Conservation (phyloP, 2,113 vertebrate species). For the Globicephala melas region DNA sequence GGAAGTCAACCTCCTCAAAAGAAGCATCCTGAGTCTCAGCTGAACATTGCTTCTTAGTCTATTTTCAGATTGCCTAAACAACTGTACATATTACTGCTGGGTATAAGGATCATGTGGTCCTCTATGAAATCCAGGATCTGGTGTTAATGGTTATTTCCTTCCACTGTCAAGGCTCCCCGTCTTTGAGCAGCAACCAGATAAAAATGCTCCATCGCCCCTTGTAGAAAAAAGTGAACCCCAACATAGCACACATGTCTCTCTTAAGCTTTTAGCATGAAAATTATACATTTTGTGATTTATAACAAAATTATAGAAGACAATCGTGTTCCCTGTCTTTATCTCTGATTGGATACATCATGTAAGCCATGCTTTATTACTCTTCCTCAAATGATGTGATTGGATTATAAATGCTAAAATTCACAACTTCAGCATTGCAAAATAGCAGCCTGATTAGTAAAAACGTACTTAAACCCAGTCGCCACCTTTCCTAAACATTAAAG, state of each 20-base stretch:
- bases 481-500: background rate
- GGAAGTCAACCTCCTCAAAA: background rate
- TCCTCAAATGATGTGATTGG: background rate
- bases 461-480: background rate
- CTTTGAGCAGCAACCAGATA: background rate
- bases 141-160: background rate
- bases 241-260: background rate
- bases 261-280: slow-evolving; percentile 23
- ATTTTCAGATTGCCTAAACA: background rate
- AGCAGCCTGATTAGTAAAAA: slow-evolving; percentile 11
- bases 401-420: slow-evolving; percentile 29
- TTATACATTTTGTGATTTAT: slow-evolving; percentile 6
- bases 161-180: background rate
- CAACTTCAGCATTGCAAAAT: slow-evolving; percentile 8
- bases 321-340: slow-evolving; percentile 34
- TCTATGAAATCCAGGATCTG: background rate
- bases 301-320: slow-evolving; percentile 39
- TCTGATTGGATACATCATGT: slow-evolving; percentile 35
- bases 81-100: no score
- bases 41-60: background rate
- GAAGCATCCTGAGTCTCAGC: no score
- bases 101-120: background rate
- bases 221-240: background rate
- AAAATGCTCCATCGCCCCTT: background rate
- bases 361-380: background rate